Conservation (phyloP, 2,888 invertebrate species). For the Xestoiulus laeticollis region DNA sequence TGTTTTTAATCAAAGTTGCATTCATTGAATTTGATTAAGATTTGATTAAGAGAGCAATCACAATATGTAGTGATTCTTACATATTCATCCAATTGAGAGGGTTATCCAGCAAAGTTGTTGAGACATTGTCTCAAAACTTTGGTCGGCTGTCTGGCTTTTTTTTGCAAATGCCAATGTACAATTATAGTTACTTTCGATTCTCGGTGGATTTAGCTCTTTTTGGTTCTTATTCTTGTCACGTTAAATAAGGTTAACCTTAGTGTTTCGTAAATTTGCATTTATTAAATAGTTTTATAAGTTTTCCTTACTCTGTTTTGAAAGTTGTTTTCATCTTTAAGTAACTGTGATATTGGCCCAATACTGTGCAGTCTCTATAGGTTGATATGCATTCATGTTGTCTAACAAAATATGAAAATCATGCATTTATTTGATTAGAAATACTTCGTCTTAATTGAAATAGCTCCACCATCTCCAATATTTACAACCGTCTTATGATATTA, state of each 20-base stretch:
- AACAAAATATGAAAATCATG: neutral
- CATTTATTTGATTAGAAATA: constrained; percentile 31
- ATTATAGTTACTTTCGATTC: too few relatives aligned
- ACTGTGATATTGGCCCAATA: neutral
- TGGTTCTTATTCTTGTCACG: too few relatives aligned
- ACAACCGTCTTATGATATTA: constrained; percentile 2
- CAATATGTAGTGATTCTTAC: neutral
- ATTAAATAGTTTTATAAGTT: neutral
- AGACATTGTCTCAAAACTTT: too few relatives aligned
- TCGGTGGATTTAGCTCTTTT: too few relatives aligned
- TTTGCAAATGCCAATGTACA: too few relatives aligned
- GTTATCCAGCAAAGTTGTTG: too few relatives aligned
- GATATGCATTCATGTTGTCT: neutral
- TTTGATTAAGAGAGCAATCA: neutral
- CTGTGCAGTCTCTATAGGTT: neutral
- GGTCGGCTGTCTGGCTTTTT: too few relatives aligned
- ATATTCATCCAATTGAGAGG: neutral
- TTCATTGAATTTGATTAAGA: neutral
- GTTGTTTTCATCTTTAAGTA: neutral
- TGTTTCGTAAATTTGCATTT: neutral
- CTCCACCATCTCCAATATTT: constrained; percentile 12
- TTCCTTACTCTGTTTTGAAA: neutral
- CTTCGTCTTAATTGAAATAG: neutral
- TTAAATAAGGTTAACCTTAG: too few relatives aligned
- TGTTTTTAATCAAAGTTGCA: neutral